A percentile compares a stretch with the other conserved stretches of the same genome.
Evolutionary conservation across 2,113 vertebrate genomes (phyloP).

Genomic region (Nestor notabilis): DNA sequence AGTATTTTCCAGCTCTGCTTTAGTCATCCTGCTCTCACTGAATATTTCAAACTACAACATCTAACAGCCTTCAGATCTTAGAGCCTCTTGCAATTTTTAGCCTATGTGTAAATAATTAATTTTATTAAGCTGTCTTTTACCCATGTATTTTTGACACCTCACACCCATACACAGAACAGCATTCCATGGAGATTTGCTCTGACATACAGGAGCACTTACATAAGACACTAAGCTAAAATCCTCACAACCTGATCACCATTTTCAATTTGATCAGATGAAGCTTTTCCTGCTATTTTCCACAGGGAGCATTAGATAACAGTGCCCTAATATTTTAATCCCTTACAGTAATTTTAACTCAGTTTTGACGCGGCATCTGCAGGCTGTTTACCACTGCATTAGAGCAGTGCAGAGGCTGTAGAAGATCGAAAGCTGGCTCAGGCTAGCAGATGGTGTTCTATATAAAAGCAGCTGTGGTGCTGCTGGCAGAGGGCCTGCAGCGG

Average conservation of each 20-base stretch:
- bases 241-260: background rate
- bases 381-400: background rate
- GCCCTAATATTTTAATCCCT: conserved; percentile 15
- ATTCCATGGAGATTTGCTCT: background rate
- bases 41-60: conserved; percentile 60
- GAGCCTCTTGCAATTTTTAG: conserved; percentile 1
- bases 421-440: background rate
- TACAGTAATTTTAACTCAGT: background rate
- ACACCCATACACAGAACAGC: background rate
- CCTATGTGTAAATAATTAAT: conserved; percentile 27
- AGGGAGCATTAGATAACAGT: conserved; percentile 1
- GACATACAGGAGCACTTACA: background rate
- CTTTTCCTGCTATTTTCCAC: background rate
- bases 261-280: conserved; percentile 46
- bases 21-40: conserved; percentile 76
- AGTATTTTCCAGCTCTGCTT: conserved; percentile 78
- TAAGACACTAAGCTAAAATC: conserved; percentile 47
- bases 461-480: conserved; percentile 15
- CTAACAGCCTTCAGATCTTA: conserved; percentile 27
- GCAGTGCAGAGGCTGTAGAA: background rate
- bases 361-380: background rate
- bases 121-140: background rate
- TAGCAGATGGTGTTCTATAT: conserved; percentile 1
- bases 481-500: background rate
- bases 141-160: background rate